Evolutionary conservation across 1,140 invertebrate species (phyloP).

Genomic region (Tribolium castaneum): DNA sequence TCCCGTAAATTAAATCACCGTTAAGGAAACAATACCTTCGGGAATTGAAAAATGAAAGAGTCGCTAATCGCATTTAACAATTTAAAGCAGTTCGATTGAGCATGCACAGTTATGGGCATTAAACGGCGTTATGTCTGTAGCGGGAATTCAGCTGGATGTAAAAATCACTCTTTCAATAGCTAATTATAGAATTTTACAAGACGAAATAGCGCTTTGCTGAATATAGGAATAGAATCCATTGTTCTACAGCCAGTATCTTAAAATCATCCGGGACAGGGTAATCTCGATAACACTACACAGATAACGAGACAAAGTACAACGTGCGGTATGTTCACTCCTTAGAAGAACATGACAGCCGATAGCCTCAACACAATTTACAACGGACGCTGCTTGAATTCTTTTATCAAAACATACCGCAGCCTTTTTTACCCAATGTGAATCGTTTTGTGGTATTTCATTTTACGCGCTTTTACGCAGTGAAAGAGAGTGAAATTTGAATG

Average conservation of each 20-base stretch:
- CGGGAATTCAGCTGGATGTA: slow-evolving; percentile 2
- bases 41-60: background rate
- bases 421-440: background rate
- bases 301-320: slow-evolving; percentile 41
- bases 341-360: slow-evolving; percentile 44
- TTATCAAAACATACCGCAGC: slow-evolving; percentile 13
- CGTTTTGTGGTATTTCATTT: background rate
- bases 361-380: slow-evolving; percentile 36
- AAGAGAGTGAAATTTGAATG: background rate
- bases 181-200: slow-evolving; percentile 26
- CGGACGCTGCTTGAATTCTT: slow-evolving; percentile 28
- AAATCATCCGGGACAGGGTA: slow-evolving; percentile 21
- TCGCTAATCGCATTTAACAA: background rate
- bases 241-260: slow-evolving; percentile 7
- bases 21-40: slow-evolving; percentile 1
- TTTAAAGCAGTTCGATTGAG: slow-evolving; percentile 22
- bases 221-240: slow-evolving; percentile 24
- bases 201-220: background rate
- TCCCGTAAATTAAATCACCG: background rate
- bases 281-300: slow-evolving; percentile 35
- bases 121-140: slow-evolving; percentile 17
- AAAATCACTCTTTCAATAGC: slow-evolving; percentile 36
- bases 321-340: slow-evolving; percentile 37
- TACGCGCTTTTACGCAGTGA: background rate
- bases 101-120: slow-evolving; percentile 28